Evolutionary conservation across 2,888 invertebrate genomes (phyloP).

Genomic region (Rapana venosa): DNA sequence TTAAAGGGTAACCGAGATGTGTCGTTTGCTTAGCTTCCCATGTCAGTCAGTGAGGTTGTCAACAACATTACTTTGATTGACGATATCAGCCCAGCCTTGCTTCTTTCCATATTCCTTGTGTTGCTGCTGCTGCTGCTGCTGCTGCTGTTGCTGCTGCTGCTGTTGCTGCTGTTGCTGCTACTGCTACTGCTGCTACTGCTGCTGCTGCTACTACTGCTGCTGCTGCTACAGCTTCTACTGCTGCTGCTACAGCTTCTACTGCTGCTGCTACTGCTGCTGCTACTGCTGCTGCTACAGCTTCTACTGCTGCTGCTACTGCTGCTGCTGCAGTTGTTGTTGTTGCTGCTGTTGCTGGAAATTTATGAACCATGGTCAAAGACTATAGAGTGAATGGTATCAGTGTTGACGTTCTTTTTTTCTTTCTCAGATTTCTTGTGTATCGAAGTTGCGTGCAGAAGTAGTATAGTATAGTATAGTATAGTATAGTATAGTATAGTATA

Average conservation of each 20-base stretch:
- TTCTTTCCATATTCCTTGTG: background rate
- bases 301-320: background rate
- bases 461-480: too few relatives aligned
- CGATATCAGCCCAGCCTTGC: background rate
- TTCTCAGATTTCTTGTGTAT: too few relatives aligned
- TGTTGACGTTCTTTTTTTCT: too few relatives aligned
- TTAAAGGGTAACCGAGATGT: background rate
- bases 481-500: too few relatives aligned
- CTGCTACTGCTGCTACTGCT: background rate
- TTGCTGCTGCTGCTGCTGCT: background rate
- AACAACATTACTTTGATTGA: too few relatives aligned
- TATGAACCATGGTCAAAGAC: too few relatives aligned
- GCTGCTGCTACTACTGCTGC: background rate
- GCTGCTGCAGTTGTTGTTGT: background rate
- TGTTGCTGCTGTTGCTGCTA: background rate
- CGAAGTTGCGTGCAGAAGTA: too few relatives aligned
- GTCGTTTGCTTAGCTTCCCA: too few relatives aligned
- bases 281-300: background rate
- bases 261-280: background rate
- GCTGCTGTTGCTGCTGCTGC: background rate
- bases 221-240: background rate
- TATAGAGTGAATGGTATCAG: too few relatives aligned
- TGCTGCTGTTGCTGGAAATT: too few relatives aligned
- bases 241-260: background rate
- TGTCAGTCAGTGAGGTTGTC: too few relatives aligned